These are phyloP conservation scores for Netelia melanura DNA, from an alignment of 2,888 invertebrate species.

Conservation along the genomic window DNA sequence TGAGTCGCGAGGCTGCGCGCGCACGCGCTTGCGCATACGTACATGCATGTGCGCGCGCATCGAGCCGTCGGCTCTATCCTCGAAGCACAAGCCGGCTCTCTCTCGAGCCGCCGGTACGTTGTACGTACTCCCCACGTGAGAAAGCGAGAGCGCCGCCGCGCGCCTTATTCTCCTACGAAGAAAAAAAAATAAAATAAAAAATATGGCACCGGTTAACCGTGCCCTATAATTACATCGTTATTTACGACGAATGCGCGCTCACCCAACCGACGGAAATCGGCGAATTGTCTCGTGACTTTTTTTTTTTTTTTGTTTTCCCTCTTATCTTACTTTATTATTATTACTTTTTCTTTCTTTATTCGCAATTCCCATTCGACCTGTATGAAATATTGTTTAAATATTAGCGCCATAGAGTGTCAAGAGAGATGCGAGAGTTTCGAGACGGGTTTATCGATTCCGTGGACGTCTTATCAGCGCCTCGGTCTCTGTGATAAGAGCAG, in stretches of 20 bases:
- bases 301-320: too few species aligned
- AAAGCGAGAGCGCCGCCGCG: conserved; percentile 34
- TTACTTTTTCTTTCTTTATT: background rate
- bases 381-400: background rate
- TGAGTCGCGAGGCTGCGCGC: conserved; percentile 34
- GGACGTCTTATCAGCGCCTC: conserved; percentile 57
- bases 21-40: too few species aligned
- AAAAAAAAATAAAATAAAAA: conserved; percentile 17
- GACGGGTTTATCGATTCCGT: conserved; percentile 48
- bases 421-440: background rate
- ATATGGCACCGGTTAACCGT: conserved; percentile 46
- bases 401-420: background rate
- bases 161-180: conserved; percentile 11
- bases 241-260: conserved; percentile 46
- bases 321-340: background rate
- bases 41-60: background rate
- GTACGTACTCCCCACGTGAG: conserved; percentile 46
- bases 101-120: conserved; percentile 22
- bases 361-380: background rate
- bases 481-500: conserved; percentile 52
- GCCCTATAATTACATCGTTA: conserved; percentile 58
- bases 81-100: background rate
- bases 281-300: conserved; percentile 40
- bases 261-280: conserved; percentile 11
- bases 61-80: conserved; percentile 16